Evolutionary conservation across 2,113 vertebrate species (phyloP).

Genomic region (Phylloscopus trochiloides): DNA sequence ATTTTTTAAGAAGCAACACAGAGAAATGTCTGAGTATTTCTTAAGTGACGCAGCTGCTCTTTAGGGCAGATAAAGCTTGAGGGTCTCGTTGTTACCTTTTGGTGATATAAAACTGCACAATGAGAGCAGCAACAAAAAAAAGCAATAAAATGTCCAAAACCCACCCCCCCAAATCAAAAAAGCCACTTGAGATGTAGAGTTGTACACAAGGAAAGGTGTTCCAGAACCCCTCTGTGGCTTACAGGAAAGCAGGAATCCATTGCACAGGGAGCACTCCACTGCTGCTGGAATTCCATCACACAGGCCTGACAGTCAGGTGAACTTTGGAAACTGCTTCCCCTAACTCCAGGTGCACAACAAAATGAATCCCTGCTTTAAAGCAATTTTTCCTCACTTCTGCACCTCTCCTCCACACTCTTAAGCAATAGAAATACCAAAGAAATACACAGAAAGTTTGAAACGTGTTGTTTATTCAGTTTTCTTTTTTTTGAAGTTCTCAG

Average conservation of each 20-base stretch:
- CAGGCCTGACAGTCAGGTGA: not conserved
- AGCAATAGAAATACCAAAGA: not conserved
- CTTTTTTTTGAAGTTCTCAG: slow-evolving; percentile 53
- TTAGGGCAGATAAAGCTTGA: not conserved
- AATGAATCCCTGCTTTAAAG: not conserved
- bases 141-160: not conserved
- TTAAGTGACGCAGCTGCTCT: not conserved
- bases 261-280: not conserved
- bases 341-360: not conserved
- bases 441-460: not conserved
- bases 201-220: not conserved
- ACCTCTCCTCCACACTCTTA: not conserved
- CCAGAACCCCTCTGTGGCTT: not conserved
- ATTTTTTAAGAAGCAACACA: not conserved
- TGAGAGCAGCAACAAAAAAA: not conserved
- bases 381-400: not conserved
- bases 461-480: slow-evolving; percentile 22
- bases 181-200: not conserved
- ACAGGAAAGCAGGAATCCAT: not conserved
- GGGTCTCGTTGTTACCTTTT: not conserved
- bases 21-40: not conserved
- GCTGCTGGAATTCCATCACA: not conserved
- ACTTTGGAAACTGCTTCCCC: not conserved
- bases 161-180: not conserved
- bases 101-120: not conserved